Evolutionary conservation across 2,797 vertebrate species (phyloP).

Genomic region (Leptatherina wallacei): DNA sequence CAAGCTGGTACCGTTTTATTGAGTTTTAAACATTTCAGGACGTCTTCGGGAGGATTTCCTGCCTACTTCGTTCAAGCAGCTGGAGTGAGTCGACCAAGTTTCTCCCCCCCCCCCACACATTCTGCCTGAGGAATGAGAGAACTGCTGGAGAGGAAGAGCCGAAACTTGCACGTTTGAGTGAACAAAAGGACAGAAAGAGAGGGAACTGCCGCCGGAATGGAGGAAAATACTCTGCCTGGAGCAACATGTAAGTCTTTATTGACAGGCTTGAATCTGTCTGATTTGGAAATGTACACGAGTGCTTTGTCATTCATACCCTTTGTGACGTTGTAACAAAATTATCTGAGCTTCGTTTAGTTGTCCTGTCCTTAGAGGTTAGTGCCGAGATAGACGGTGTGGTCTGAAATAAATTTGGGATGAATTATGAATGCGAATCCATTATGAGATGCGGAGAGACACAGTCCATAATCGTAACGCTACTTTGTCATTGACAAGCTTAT

Average conservation of each 20-base stretch:
- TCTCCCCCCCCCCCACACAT: constrained; percentile 9
- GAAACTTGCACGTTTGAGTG: constrained; percentile 75
- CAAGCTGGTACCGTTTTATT: constrained; percentile 8
- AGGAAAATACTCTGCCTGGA: constrained; percentile 56
- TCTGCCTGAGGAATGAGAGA: constrained; percentile 81
- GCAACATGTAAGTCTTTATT: constrained; percentile 77
- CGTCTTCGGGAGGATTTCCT: constrained; percentile 21
- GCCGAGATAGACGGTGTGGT: neutral
- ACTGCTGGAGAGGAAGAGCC: constrained; percentile 59
- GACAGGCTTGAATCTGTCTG: neutral
- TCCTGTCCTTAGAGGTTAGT: neutral
- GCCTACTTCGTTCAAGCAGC: constrained; percentile 41
- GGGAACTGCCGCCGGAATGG: constrained; percentile 64
- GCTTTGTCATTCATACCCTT: constrained; percentile 36
- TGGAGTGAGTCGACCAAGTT: constrained; percentile 69
- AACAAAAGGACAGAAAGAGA: constrained; percentile 74
- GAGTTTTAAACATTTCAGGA: neutral
- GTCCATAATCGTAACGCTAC: neutral
- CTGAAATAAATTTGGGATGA: constrained; percentile 16
- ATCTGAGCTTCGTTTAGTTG: constrained; percentile 13
- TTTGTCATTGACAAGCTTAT: constrained; percentile 15
- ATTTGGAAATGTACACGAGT: neutral
- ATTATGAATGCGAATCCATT: constrained; percentile 37
- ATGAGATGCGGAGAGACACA: constrained; percentile 17
- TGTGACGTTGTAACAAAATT: constrained; percentile 3